Base-by-base conservation (phyloP, 2,113 vertebrate species). In the Tautogolabrus adspersus region DNA sequence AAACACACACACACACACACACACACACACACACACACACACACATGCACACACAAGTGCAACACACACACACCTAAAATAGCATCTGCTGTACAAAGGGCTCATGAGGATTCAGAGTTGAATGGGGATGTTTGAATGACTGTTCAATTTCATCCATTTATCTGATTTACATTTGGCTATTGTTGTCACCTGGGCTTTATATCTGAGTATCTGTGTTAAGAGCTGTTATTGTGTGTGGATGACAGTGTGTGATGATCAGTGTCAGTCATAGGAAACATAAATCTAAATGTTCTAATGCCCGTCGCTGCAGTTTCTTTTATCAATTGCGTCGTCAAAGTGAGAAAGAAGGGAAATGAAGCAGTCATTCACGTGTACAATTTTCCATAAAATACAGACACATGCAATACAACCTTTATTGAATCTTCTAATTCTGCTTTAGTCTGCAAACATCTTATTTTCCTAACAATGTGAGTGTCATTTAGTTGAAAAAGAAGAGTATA, bases 111-210 rank as follows among this genome's bases (percentile, higher is more conserved):
- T 85, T 79, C 47, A 42, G 65, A 79, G 71, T 64, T 84, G 76
- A 87, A 87, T 63, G 42, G 85, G 66, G 23, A 66, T 16, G 56
- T 84, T 59, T 86, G 88, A 90, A 87, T 90, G 85, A 86, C 84
- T 79, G 80, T 87, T 89, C 83, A 90, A 87, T 90, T 90, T 71
- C 75, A 58, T 80, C 65, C 46, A 69, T 87, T 91, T 89, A 91
- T 90, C 91, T 84, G 91, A 92, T 91, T 88, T 91, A 91, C 91
- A 90, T 87, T 87, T 66, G 68, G 67, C 78, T 64, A 81, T 92
- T 92, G 90, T 91, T 75, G 86, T 66, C 44, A 30, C 37, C 19
- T 1, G 11, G 22, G 79, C 74, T 73, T 65, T 63, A 21, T 55
- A 44, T 81, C 44, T 47, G 3, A 3, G 38, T 59, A 42, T 46